These are phyloP conservation scores for Noctua janthe DNA, from an alignment of 2,888 invertebrate genomes.

Conservation along the genomic window DNA sequence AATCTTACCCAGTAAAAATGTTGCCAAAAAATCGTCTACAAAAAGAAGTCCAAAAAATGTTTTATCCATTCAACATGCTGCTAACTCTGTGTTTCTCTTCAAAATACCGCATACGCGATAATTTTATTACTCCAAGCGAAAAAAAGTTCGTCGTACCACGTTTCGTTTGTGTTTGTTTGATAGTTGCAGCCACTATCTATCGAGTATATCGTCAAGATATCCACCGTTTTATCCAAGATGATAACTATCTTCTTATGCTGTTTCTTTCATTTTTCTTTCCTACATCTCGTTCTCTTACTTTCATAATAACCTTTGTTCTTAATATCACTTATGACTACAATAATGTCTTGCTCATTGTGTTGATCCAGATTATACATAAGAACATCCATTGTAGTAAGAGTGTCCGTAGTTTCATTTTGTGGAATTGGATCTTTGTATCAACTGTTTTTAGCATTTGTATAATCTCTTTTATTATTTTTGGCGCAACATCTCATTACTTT, in stretches of 20 bases:
- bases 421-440: slow-evolving; percentile 41
- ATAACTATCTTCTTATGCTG: background rate
- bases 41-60: slow-evolving; percentile 9
- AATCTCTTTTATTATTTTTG: background rate
- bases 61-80: slow-evolving; percentile 13
- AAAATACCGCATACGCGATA: slow-evolving; percentile 3
- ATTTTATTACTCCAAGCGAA: slow-evolving; percentile 8
- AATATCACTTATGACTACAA: slow-evolving; percentile 15
- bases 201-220: slow-evolving; percentile 6
- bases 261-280: slow-evolving; percentile 3
- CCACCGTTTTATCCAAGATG: background rate
- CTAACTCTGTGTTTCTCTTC: slow-evolving; percentile 4
- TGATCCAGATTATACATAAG: slow-evolving; percentile 38
- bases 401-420: slow-evolving; percentile 13
- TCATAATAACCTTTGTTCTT: slow-evolving; percentile 20
- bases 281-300: background rate
- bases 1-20: background rate
- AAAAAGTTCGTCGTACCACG: background rate
- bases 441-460: background rate
- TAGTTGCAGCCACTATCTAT: background rate
- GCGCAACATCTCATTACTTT: background rate
- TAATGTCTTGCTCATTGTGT: slow-evolving; percentile 43
- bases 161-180: slow-evolving; percentile 3
- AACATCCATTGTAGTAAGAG: slow-evolving; percentile 19
- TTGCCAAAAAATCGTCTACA: slow-evolving; percentile 12